These are phyloP conservation scores for Pantala flavescens DNA, from an alignment of 1,140 invertebrate genomes.

Conservation along the genomic window DNA sequence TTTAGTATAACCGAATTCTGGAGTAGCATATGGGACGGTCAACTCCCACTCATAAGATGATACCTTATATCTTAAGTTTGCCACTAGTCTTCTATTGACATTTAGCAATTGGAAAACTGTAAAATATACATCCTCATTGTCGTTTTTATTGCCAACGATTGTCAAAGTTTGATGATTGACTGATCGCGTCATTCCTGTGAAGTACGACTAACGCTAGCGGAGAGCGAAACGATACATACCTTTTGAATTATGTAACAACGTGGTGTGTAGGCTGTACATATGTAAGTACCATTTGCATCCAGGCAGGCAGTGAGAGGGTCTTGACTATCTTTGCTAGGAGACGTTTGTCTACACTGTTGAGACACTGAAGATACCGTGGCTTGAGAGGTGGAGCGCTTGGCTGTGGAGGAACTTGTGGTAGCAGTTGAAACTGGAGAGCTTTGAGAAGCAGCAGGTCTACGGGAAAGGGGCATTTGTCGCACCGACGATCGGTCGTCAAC, in stretches of 20 bases:
- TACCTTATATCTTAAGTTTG: too few species aligned
- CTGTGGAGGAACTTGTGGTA: not conserved
- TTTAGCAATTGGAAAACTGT: too few species aligned
- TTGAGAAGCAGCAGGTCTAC: not conserved
- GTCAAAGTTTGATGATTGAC: too few species aligned
- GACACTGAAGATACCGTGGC: not conserved
- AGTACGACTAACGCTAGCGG: too few species aligned
- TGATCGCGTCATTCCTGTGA: too few species aligned
- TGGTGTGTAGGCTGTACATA: slow-evolving; percentile 47
- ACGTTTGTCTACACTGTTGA: not conserved
- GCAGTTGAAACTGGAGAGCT: not conserved
- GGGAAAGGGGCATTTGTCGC: slow-evolving; percentile 2
- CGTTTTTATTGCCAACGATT: too few species aligned
- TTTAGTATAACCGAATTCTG: too few species aligned
- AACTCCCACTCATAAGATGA: too few species aligned
- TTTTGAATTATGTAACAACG: slow-evolving; percentile 51
- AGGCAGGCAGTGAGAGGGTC: slow-evolving; percentile 41
- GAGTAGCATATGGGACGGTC: too few species aligned
- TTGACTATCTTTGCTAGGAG: not conserved
- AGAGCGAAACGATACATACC: slow-evolving; percentile 29
- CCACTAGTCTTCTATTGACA: too few species aligned
- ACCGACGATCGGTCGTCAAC: not conserved
- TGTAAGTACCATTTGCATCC: slow-evolving; percentile 45
- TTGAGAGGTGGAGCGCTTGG: not conserved
- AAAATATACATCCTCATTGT: too few species aligned